phyloP scores from a whole-genome alignment of 1,140 invertebrate genomes.

The Drosophila nigrodunni region DNA sequence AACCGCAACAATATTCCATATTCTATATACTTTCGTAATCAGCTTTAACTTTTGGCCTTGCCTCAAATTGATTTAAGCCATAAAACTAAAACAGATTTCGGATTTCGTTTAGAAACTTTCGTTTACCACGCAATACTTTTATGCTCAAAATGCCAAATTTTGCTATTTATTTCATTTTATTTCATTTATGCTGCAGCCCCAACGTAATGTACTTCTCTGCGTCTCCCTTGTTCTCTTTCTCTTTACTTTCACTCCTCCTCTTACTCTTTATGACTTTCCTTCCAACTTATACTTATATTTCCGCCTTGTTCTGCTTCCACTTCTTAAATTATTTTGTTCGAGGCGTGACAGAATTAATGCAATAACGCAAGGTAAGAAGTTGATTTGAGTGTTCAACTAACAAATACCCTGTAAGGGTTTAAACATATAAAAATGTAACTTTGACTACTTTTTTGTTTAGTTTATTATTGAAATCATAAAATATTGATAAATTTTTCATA shows the following conservation, averaged over 20 bases:
- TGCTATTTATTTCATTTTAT: slow-evolving; percentile 65
- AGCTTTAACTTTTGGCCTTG: slow-evolving; percentile 51
- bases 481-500: too few species aligned
- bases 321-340: slow-evolving; percentile 34
- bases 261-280: slow-evolving; percentile 1
- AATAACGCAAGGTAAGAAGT: slow-evolving; percentile 39
- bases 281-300: background rate
- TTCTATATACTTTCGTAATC: slow-evolving; percentile 42
- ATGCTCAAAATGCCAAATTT: slow-evolving; percentile 73
- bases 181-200: background rate
- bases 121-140: slow-evolving; percentile 30
- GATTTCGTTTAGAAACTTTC: slow-evolving; percentile 44
- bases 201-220: slow-evolving; percentile 10
- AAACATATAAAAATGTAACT: too few species aligned
- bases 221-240: slow-evolving; percentile 1
- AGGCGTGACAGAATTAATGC: slow-evolving; percentile 76
- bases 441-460: too few species aligned
- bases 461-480: too few species aligned
- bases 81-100: slow-evolving; percentile 50
- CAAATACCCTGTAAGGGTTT: background rate
- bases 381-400: background rate
- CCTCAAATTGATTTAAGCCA: slow-evolving; percentile 66
- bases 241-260: background rate
- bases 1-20: slow-evolving; percentile 43
- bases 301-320: slow-evolving; percentile 9